Percentiles rank a stretch among this genome's conserved stretches.
Conservation (phyloP, 1,140 invertebrate genomes). For the Acromyrmex charruanus region DNA sequence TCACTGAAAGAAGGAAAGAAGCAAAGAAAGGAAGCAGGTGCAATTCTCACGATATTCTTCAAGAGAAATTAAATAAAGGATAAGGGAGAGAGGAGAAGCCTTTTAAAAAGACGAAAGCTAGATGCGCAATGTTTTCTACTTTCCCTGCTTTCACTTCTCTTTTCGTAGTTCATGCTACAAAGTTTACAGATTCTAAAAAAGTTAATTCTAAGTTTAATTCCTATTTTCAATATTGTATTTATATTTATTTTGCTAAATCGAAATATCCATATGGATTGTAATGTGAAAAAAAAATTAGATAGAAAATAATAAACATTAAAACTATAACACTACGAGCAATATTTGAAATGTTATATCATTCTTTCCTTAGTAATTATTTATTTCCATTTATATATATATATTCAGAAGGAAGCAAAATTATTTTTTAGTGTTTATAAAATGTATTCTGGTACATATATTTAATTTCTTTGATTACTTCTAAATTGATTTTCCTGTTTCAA, state of each 20-base stretch:
- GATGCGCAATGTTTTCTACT: slow-evolving; percentile 6
- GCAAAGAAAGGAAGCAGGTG: slow-evolving; percentile 17
- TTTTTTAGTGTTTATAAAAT: not conserved
- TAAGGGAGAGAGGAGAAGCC: not conserved
- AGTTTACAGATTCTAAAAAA: not conserved
- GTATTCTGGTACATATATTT: not conserved
- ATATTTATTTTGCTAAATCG: not conserved
- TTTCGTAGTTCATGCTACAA: slow-evolving; percentile 14
- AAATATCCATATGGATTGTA: not conserved
- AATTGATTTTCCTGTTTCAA: not conserved
- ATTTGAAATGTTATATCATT: not conserved
- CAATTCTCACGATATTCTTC: slow-evolving; percentile 46
- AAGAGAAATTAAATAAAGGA: slow-evolving; percentile 53
- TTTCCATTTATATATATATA: not conserved
- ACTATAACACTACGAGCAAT: not conserved
- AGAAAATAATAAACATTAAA: not conserved
- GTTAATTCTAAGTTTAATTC: not conserved
- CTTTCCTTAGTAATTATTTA: not conserved
- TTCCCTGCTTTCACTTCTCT: slow-evolving; percentile 29
- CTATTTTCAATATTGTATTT: not conserved
- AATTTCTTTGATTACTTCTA: not conserved
- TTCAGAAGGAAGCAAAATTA: not conserved
- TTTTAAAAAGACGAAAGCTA: slow-evolving; percentile 25
- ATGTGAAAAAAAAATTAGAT: not conserved
- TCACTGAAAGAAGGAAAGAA: slow-evolving; percentile 17